Evolutionary conservation across 2,797 vertebrate genomes (phyloP), one percentile per base, ranked within the genome.

Genomic region (Leptodactylus fallax): DNA sequence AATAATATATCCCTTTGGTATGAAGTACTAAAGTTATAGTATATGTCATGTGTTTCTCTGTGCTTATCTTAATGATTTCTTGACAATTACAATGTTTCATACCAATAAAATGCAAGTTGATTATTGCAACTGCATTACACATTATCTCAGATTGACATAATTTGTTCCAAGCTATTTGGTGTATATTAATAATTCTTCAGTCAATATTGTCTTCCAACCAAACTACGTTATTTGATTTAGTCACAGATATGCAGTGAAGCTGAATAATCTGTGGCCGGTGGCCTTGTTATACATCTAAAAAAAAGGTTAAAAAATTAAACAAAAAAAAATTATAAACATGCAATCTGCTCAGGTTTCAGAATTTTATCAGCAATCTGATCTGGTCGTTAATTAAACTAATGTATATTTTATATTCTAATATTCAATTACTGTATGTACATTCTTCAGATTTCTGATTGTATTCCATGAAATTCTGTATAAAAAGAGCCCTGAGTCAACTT

Each of bases 211-310:
- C 47, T 77, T 53, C 1, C 5, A 77, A 49, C 45, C 19, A 74
- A 49, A 19, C 53, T 53, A 5, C 49, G 53, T 77, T 77, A 77
- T 77, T 77, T 77, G 47, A 53, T 77, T n/a, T 77, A 49, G 49
- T 77, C 21, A 23, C 6, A 10, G 71, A 74, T 74, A 21, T 49
- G 45, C 71, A 74, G 19, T 74, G 45, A 74, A 74, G 45, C 71
- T 49, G 14, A 11, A 74, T 74, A 74, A 49, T 74, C 36, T 72
- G 36, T 72, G 69, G 27, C 67, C 67, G 67, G 67, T 71, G 67
- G 69, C 36, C 69, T 72, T 47, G 27, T 72, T 72, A 72, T 36
- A 72, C 27, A 72, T 72, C 17, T 47, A 45, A 72, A 47, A 47
- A n/a, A 47, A 72, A 3, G 12, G 3, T 21, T 47, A 72, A 49